Conservation (phyloP, 1,140 invertebrate genomes). For the Drosophila kanapiae region DNA sequence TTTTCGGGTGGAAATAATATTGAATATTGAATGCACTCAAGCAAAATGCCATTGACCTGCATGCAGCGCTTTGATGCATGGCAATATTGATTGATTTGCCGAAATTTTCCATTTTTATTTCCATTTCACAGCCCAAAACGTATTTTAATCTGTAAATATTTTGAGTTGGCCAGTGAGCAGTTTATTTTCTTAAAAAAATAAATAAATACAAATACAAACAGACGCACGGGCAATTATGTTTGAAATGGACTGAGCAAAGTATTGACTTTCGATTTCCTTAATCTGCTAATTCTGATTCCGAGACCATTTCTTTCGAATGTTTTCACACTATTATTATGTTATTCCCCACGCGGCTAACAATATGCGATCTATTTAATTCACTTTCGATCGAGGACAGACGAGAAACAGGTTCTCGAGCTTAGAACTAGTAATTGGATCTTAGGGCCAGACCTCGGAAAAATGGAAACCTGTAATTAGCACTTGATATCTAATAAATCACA, state of each 20-base stretch:
- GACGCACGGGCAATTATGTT: constrained; percentile 15
- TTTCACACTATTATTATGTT: constrained; percentile 12
- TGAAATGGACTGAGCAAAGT: constrained; percentile 19
- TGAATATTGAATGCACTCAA: constrained; percentile 56
- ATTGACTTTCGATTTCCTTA: constrained; percentile 31
- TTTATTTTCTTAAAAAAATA: constrained; percentile 41
- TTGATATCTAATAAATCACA: constrained; percentile 51
- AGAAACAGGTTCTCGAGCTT: constrained; percentile 24
- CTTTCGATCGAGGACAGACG: constrained; percentile 3
- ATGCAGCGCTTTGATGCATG: constrained; percentile 56
- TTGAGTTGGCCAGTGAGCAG: constrained; percentile 20
- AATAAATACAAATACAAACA: constrained; percentile 28
- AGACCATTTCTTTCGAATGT: not conserved
- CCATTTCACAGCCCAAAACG: constrained; percentile 35
- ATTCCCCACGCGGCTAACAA: constrained; percentile 1
- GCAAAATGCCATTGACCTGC: constrained; percentile 69
- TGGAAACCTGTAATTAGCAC: constrained; percentile 58
- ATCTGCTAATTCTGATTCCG: constrained; percentile 15
- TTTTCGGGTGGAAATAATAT: constrained; percentile 53
- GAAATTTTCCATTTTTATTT: constrained; percentile 55
- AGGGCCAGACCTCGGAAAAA: constrained; percentile 41
- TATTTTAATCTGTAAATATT: constrained; percentile 55
- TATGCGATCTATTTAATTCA: constrained; percentile 2
- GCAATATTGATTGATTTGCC: constrained; percentile 69
- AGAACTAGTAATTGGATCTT: constrained; percentile 14